Evolutionary conservation across 2,888 invertebrate genomes (phyloP).

Genomic region (Augiades crinisus): DNA sequence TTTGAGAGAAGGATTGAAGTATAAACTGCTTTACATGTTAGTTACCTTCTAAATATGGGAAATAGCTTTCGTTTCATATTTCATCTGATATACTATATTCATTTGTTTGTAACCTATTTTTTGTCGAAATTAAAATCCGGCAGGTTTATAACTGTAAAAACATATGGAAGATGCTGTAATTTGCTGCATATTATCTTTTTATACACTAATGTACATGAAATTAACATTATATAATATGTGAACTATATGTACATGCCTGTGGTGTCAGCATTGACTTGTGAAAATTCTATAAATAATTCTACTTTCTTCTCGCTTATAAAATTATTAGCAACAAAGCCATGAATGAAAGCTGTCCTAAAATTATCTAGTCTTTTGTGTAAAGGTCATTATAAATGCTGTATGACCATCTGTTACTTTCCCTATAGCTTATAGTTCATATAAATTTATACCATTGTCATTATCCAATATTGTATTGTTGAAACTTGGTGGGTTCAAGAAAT

Average conservation of each 20-base stretch:
- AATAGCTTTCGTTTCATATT: too few species aligned
- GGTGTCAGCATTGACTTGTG: background rate
- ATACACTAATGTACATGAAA: background rate
- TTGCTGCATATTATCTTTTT: background rate
- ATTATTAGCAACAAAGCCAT: background rate
- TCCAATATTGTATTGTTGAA: too few species aligned
- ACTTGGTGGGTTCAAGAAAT: too few species aligned
- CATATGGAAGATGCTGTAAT: background rate
- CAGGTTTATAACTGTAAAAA: background rate
- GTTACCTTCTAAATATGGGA: too few species aligned
- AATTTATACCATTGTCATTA: too few species aligned
- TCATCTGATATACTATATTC: background rate
- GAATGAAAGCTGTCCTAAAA: conserved; percentile 3
- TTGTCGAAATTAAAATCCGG: background rate
- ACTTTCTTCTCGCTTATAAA: background rate
- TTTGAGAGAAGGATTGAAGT: background rate
- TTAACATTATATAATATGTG: background rate
- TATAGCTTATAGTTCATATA: background rate
- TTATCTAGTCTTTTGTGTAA: background rate
- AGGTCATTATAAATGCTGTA: background rate
- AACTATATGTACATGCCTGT: background rate
- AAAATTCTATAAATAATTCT: conserved; percentile 7
- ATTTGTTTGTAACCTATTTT: conserved; percentile 3
- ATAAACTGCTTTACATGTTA: background rate
- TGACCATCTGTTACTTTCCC: background rate